Evolutionary conservation across 2,888 invertebrate genomes (phyloP), one percentile per base, ranked within the genome.

Genomic region (Drosophila maculinotata): DNA sequence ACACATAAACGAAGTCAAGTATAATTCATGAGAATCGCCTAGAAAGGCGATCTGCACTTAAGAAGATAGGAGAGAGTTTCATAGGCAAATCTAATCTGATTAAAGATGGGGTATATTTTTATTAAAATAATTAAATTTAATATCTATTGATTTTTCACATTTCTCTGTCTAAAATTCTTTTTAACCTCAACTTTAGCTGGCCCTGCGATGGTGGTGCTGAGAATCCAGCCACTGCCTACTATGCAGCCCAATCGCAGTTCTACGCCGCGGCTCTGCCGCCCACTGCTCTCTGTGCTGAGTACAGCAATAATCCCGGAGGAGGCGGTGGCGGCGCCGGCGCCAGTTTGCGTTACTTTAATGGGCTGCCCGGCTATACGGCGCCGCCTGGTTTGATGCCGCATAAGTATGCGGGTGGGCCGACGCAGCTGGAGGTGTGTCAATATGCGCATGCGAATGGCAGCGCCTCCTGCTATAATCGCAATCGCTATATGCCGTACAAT

Each of bases 401-500:
- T 9, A 73, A 74, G 56, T 75, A 64, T 15, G 23, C 41, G 3
- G 56, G 63, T 7, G 31, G 31, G 41, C 45, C 66, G 26, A 14
- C 45, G 4, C 69, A 69, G 5, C 26, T 72, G 52, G 79, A 88
- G 23, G 53, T 75, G 23, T 88, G 87, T 20, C 88, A 86, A 31
- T 88, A 89, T 51, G 80, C 84, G 1, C 76, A 79, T 52, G 60
- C 62, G 7, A 79, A 70, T 28, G 79, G 76, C 38, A 81, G 69
- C 38, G 60, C 60, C 25, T 81, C 82, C 3, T 83, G 85, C 57
- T 90, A 81, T 38, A 86, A 86, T 65, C 86, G 90, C 31, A 90
- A 89, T 62, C 90, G 91, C n/a, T 91, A 91, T 44, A 88, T 89
- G 83, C 91, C 91, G 7, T 91, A 91, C 51, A 90, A 83, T 66